phyloP scores from a whole-genome alignment of 1,140 invertebrate genomes.

The Carposina sasakii region DNA sequence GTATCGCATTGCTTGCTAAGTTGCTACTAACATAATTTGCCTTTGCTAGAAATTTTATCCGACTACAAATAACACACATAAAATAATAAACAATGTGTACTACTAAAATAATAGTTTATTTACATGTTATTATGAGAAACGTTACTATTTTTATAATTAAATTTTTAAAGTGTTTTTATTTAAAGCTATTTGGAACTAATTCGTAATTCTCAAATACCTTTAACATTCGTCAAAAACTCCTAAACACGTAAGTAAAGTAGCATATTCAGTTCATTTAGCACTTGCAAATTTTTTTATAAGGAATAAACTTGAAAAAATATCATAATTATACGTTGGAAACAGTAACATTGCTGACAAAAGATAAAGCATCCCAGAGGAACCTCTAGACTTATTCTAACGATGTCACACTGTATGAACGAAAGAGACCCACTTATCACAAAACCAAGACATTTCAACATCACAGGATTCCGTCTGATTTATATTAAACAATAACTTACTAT shows the following conservation, averaged over 20 bases:
- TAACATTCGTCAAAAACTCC: slow-evolving; percentile 16
- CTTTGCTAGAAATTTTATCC: too few species aligned
- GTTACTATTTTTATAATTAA: slow-evolving; percentile 64
- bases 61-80: too few species aligned
- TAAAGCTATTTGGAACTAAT: slow-evolving; percentile 62
- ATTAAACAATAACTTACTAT: slow-evolving; percentile 65
- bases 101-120: slow-evolving; percentile 68
- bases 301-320: slow-evolving; percentile 14
- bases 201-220: slow-evolving; percentile 65
- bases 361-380: slow-evolving; percentile 8
- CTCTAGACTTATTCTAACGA: slow-evolving; percentile 38
- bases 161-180: slow-evolving; percentile 43
- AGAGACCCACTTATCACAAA: slow-evolving; percentile 46
- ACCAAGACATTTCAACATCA: slow-evolving; percentile 57
- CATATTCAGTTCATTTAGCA: neutral
- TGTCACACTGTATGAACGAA: slow-evolving; percentile 35
- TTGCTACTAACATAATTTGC: too few species aligned
- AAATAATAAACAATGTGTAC: slow-evolving; percentile 30
- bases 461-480: slow-evolving; percentile 54
- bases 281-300: slow-evolving; percentile 1
- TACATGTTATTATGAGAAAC: slow-evolving; percentile 57
- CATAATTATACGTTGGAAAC: slow-evolving; percentile 17
- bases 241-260: slow-evolving; percentile 14
- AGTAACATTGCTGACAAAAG: slow-evolving; percentile 6
- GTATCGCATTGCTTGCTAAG: too few species aligned